A percentile compares a stretch with the other conserved stretches of the same genome.
phyloP scores from a whole-genome alignment of 2,888 invertebrate genomes.

The Muscina levida region DNA sequence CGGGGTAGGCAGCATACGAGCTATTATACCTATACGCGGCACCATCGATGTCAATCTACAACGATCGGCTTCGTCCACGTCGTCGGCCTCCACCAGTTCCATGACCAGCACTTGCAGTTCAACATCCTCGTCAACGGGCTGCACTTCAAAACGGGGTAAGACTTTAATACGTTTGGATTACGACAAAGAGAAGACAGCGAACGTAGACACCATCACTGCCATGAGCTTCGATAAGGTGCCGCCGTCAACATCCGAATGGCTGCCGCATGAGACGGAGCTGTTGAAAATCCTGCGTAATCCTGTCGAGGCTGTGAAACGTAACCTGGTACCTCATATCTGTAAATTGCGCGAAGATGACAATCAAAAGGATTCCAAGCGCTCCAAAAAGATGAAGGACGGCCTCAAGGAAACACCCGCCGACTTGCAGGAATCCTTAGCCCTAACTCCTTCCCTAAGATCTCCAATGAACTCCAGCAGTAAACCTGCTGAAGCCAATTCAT shows the following conservation, averaged over 20 bases:
- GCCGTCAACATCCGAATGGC: constrained; percentile 61
- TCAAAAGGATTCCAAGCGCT: constrained; percentile 69
- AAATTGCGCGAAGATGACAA: constrained; percentile 81
- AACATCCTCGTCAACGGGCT: constrained; percentile 68
- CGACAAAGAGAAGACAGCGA: constrained; percentile 70
- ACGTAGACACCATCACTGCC: constrained; percentile 49
- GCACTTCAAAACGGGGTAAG: constrained; percentile 72
- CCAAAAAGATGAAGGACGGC: constrained; percentile 76
- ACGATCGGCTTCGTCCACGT: constrained; percentile 77
- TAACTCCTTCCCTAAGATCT: neutral
- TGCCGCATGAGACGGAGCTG: constrained; percentile 80
- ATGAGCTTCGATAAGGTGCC: neutral
- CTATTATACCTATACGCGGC: constrained; percentile 80
- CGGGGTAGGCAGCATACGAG: constrained; percentile 69
- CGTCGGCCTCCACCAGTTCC: constrained; percentile 73
- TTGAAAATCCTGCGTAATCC: constrained; percentile 85
- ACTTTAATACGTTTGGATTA: constrained; percentile 78
- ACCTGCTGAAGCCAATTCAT: constrained; percentile 75
- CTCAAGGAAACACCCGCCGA: constrained; percentile 52
- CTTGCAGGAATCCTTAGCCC: constrained; percentile 26
- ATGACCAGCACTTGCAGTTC: constrained; percentile 68
- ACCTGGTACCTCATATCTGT: constrained; percentile 89
- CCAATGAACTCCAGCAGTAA: constrained; percentile 6
- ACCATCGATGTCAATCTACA: constrained; percentile 72
- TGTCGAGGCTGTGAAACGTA: constrained; percentile 87